Evolutionary conservation across 2,113 vertebrate genomes (phyloP).

Genomic region (Lophura nycthemera): DNA sequence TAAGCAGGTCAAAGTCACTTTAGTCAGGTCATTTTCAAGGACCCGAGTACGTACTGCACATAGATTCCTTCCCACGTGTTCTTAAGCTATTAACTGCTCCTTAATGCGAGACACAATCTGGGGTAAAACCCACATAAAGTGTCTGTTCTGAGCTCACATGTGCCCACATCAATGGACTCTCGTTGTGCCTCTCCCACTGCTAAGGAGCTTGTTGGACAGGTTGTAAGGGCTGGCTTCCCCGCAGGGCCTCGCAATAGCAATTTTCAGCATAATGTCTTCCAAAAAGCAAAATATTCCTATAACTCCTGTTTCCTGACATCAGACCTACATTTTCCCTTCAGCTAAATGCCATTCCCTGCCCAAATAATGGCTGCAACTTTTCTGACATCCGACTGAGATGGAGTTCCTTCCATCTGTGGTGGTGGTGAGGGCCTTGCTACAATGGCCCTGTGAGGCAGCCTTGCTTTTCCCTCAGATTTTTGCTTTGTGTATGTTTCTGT

Average conservation of each 20-base stretch:
- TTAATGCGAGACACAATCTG: conserved; percentile 36
- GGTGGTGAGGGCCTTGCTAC: accelerated
- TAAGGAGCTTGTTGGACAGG: conserved; percentile 19
- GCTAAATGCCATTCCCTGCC: not conserved
- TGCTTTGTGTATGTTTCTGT: not conserved
- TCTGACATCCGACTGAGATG: accelerated
- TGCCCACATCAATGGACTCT: conserved; percentile 54
- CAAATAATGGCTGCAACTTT: not conserved
- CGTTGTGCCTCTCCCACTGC: not conserved
- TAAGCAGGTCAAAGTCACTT: not conserved
- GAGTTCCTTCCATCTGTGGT: not conserved
- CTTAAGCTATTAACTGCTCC: conserved; percentile 24
- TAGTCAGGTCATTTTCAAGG: conserved; percentile 29
- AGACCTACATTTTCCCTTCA: not conserved
- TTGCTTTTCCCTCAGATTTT: not conserved
- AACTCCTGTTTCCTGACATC: not conserved
- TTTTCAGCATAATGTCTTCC: not conserved
- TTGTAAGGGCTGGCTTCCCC: not conserved
- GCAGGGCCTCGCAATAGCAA: not conserved
- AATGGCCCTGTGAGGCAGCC: not conserved
- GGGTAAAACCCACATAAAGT: conserved; percentile 23
- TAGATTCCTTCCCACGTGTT: conserved; percentile 26
- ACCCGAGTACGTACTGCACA: not conserved
- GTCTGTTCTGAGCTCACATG: conserved; percentile 30
- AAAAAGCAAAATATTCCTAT: not conserved